Percentiles rank a stretch among this genome's conserved stretches.
These are phyloP conservation scores for Calcarius lapponicus DNA, from an alignment of 2,797 vertebrate genomes.

Conservation along the genomic window DNA sequence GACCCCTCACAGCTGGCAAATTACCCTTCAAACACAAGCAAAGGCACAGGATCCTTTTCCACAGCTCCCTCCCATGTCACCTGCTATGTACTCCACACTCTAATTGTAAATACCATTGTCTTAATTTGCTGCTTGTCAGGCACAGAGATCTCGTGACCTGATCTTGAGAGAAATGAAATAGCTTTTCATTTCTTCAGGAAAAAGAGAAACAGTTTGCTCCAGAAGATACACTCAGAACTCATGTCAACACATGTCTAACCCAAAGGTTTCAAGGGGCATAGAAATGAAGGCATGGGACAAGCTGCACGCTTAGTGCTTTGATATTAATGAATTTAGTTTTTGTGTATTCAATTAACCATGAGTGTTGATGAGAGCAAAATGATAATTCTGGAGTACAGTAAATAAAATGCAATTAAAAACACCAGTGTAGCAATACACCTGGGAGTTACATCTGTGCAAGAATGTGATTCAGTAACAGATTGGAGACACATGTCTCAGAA, in stretches of 20 bases:
- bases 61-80: not conserved
- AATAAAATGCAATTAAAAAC: slow-evolving; percentile 60
- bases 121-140: not conserved
- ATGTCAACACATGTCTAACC: not conserved
- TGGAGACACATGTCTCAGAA: slow-evolving; percentile 7
- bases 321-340: slow-evolving; percentile 14
- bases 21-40: not conserved
- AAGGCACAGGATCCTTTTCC: not conserved
- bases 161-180: not conserved
- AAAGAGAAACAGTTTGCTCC: not conserved
- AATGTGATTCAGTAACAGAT: slow-evolving; percentile 20
- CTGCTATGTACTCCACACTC: not conserved
- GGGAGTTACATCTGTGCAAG: slow-evolving; percentile 26
- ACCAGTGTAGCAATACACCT: not conserved
- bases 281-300: not conserved
- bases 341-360: slow-evolving; percentile 17
- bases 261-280: not conserved
- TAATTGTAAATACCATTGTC: not conserved
- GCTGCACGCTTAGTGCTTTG: not conserved
- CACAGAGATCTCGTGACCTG: accelerated
- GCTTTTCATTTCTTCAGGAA: not conserved
- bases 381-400: slow-evolving; percentile 32
- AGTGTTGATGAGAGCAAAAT: slow-evolving; percentile 59
- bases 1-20: not conserved
- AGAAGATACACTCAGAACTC: not conserved